Conservation (phyloP, 2,113 vertebrate genomes). For the Grammomys dolichurus region DNA sequence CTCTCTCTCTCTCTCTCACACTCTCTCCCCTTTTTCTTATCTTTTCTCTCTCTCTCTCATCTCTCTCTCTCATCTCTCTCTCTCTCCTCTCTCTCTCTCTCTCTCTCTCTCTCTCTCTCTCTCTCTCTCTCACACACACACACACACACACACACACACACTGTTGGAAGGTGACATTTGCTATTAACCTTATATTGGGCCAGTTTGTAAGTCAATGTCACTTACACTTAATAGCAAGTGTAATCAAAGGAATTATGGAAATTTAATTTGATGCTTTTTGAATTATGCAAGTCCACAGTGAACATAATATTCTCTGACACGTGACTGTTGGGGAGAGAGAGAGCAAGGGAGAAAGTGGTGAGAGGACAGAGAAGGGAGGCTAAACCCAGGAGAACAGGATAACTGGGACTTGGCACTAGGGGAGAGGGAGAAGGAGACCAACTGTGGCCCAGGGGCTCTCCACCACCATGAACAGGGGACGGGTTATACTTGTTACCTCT, state of each 20-base stretch:
- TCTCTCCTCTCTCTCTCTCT: too few relatives aligned
- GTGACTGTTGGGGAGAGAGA: constrained; percentile 93
- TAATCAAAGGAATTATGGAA: constrained; percentile 99
- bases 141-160: constrained; percentile 88
- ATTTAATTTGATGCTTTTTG: constrained; percentile 99
- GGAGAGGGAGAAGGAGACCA: background rate
- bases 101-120: too few relatives aligned
- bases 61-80: too few relatives aligned
- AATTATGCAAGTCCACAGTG: constrained; percentile 98
- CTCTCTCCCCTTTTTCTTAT: too few relatives aligned
- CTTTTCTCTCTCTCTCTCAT: too few relatives aligned
- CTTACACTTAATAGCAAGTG: constrained; percentile 99
- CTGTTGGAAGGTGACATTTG: constrained; percentile 97
- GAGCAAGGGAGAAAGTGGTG: constrained; percentile 83
- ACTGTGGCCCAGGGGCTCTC: constrained; percentile 24
- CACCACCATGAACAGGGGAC: background rate
- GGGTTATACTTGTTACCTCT: background rate
- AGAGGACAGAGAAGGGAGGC: constrained; percentile 71
- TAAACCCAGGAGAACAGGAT: constrained; percentile 52
- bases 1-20: constrained; percentile 66
- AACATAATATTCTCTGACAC: constrained; percentile 99
- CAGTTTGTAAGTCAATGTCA: constrained; percentile 99
- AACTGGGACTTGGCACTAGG: constrained; percentile 49
- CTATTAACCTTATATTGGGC: constrained; percentile 99
- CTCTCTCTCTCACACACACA: constrained; percentile 51